Percentiles rank a stretch among this genome's conserved stretches.
These are phyloP conservation scores for Harlomillsia oculata DNA, from an alignment of 1,140 invertebrate species.

Conservation along the genomic window DNA sequence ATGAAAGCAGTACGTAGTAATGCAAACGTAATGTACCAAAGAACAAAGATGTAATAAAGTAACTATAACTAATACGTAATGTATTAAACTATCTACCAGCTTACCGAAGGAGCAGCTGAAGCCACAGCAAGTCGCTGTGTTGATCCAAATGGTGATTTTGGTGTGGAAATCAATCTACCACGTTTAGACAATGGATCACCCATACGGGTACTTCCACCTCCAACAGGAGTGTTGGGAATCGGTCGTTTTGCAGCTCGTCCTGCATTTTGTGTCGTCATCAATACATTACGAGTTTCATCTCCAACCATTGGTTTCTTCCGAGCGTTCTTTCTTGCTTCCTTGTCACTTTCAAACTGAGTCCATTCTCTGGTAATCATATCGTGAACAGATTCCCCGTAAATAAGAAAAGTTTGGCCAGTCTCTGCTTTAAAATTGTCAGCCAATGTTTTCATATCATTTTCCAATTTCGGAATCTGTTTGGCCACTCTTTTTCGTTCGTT, in stretches of 20 bases:
- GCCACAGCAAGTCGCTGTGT: not conserved
- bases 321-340: constrained; percentile 15
- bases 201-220: not conserved
- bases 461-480: constrained; percentile 24
- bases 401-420: constrained; percentile 8
- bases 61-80: not conserved
- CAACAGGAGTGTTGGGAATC: not conserved
- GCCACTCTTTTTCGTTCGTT: constrained; percentile 21
- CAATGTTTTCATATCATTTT: constrained; percentile 12
- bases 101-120: not conserved
- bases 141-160: not conserved
- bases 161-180: not conserved
- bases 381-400: constrained; percentile 9
- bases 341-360: constrained; percentile 10
- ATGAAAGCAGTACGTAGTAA: not conserved
- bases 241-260: not conserved
- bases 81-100: not conserved
- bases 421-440: not conserved
- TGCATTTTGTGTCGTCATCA: not conserved
- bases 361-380: constrained; percentile 14
- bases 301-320: not conserved
- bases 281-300: constrained; percentile 4
- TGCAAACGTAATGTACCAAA: not conserved
- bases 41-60: not conserved
- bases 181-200: not conserved